Conservation (phyloP, 1,140 invertebrate genomes). For the Diachasmimorpha longicaudata region DNA sequence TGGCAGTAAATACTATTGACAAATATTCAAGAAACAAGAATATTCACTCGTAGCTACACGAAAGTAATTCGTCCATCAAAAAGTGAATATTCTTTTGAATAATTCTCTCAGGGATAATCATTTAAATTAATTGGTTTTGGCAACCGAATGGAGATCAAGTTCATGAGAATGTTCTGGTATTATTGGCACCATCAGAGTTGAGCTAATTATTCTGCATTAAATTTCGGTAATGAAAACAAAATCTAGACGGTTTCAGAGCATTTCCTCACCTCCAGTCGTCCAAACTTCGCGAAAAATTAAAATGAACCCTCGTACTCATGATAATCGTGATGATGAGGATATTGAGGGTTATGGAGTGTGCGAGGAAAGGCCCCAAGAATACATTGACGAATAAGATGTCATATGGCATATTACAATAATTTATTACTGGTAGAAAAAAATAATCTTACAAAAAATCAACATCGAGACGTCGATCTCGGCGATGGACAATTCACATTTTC, state of each 20-base stretch:
- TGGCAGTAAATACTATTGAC: neutral
- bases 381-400: slow-evolving; percentile 34
- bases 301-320: neutral
- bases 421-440: slow-evolving; percentile 40
- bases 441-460: slow-evolving; percentile 32
- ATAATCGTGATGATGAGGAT: slow-evolving; percentile 5
- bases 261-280: neutral
- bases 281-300: neutral
- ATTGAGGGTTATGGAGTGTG: slow-evolving; percentile 10
- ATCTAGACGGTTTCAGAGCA: neutral
- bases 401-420: slow-evolving; percentile 40
- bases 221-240: neutral
- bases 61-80: neutral
- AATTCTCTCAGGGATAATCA: neutral
- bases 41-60: neutral
- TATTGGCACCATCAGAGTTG: slow-evolving; percentile 8
- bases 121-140: neutral
- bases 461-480: slow-evolving; percentile 22
- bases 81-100: neutral
- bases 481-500: slow-evolving; percentile 26
- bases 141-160: slow-evolving; percentile 1
- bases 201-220: neutral
- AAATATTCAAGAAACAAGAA: neutral
- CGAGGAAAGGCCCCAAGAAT: slow-evolving; percentile 31
- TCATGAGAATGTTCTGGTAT: neutral